Conservation (phyloP, 1,140 invertebrate genomes). For the Pogonomyrmex californicus region DNA sequence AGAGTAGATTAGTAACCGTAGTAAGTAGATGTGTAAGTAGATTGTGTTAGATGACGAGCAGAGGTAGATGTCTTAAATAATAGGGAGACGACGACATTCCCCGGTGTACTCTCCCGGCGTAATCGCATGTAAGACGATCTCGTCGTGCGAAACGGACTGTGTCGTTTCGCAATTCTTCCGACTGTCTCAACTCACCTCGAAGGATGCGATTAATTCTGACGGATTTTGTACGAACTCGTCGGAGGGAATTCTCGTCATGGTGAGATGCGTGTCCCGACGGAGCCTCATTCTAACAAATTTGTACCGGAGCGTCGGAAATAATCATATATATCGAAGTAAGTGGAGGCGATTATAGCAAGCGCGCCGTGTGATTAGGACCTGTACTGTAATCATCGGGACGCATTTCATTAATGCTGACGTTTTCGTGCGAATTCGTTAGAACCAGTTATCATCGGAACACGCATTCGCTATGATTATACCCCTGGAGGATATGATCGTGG, state of each 20-base stretch:
- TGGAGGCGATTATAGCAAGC: constrained; percentile 33
- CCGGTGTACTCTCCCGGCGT: neutral
- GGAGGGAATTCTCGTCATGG: constrained; percentile 8
- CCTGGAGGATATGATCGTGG: constrained; percentile 23
- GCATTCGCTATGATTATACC: constrained; percentile 42
- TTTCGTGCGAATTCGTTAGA: constrained; percentile 57
- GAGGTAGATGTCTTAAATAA: constrained; percentile 53
- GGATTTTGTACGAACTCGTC: neutral
- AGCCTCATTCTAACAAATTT: constrained; percentile 54
- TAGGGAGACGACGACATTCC: constrained; percentile 15
- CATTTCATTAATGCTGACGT: constrained; percentile 57
- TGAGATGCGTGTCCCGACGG: constrained; percentile 23
- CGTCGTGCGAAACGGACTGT: neutral
- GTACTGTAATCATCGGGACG: constrained; percentile 45
- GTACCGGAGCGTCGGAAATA: constrained; percentile 47
- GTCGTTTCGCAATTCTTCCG: constrained; percentile 23
- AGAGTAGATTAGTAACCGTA: constrained; percentile 14
- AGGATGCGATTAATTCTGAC: constrained; percentile 37
- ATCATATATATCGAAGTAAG: constrained; percentile 54
- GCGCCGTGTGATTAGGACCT: constrained; percentile 35
- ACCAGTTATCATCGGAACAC: constrained; percentile 30
- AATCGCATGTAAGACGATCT: constrained; percentile 13
- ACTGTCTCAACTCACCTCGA: neutral
- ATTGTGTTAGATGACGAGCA: constrained; percentile 34
- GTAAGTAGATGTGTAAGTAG: constrained; percentile 25